These are phyloP conservation scores for Onychostruthus taczanowskii DNA, from an alignment of 2,113 vertebrate genomes.

Conservation along the genomic window DNA sequence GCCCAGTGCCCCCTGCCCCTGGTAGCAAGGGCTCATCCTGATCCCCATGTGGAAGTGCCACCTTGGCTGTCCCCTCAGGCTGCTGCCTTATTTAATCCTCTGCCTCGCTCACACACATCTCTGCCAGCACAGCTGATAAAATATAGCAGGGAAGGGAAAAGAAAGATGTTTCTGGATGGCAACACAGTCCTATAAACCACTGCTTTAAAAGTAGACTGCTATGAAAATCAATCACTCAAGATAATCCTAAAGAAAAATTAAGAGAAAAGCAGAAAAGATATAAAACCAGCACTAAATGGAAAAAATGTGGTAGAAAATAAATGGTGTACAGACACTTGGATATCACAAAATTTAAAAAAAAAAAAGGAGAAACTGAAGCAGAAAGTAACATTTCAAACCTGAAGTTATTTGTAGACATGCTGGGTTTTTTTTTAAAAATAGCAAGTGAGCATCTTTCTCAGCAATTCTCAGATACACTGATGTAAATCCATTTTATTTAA, in stretches of 20 bases:
- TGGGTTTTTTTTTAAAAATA: background rate
- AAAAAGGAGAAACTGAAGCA: background rate
- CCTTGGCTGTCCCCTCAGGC: background rate
- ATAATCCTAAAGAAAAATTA: background rate
- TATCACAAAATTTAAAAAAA: background rate
- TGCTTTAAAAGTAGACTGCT: background rate
- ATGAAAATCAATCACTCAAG: background rate
- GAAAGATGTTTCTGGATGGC: background rate
- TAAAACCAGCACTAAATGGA: background rate
- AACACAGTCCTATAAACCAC: background rate
- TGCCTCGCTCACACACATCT: background rate
- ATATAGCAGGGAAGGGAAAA: background rate
- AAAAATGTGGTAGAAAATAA: background rate
- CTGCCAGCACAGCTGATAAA: background rate
- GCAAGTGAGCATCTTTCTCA: background rate
- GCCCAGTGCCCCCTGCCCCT: background rate
- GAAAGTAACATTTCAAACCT: background rate
- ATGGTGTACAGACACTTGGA: background rate
- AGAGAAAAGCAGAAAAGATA: background rate
- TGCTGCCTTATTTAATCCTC: background rate
- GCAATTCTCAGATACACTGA: background rate
- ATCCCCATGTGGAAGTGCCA: background rate
- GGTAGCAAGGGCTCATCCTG: accelerated
- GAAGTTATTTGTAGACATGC: background rate
- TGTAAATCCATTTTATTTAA: background rate